phyloP scores from a whole-genome alignment of 2,113 vertebrate species.

The Parotia lawesii region DNA sequence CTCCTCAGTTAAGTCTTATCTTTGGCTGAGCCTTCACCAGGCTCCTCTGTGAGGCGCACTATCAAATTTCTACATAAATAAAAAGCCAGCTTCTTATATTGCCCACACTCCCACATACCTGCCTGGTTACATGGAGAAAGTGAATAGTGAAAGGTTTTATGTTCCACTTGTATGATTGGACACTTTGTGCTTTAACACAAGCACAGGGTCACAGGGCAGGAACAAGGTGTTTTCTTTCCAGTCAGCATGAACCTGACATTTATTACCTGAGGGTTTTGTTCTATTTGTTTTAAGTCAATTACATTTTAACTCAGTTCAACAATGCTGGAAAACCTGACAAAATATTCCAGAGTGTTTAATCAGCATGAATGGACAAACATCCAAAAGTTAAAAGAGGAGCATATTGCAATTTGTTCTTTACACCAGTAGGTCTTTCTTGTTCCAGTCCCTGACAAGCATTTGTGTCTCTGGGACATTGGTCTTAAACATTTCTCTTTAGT shows the following conservation, averaged over 20 bases:
- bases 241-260: slow-evolving; percentile 45
- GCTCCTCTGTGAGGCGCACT: background rate
- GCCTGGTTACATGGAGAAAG: background rate
- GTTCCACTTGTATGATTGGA: slow-evolving; percentile 50
- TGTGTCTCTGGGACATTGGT: background rate
- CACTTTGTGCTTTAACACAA: slow-evolving; percentile 47
- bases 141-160: slow-evolving; percentile 55
- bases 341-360: slow-evolving; percentile 27
- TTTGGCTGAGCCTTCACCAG: background rate
- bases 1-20: background rate
- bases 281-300: slow-evolving; percentile 47
- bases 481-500: background rate
- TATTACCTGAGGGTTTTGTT: slow-evolving; percentile 45
- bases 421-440: background rate
- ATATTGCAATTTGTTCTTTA: background rate
- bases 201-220: slow-evolving; percentile 45
- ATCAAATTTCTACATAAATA: background rate
- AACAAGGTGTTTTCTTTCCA: slow-evolving; percentile 56
- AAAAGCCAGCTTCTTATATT: background rate
- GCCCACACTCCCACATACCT: background rate
- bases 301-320: slow-evolving; percentile 46
- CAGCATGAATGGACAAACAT: background rate
- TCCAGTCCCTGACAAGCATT: background rate
- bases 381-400: background rate
- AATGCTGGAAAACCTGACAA: slow-evolving; percentile 44